Percentiles rank a stretch among this genome's conserved stretches.
Evolutionary conservation across 2,113 vertebrate genomes (phyloP).

Genomic region (Petromus typicus): DNA sequence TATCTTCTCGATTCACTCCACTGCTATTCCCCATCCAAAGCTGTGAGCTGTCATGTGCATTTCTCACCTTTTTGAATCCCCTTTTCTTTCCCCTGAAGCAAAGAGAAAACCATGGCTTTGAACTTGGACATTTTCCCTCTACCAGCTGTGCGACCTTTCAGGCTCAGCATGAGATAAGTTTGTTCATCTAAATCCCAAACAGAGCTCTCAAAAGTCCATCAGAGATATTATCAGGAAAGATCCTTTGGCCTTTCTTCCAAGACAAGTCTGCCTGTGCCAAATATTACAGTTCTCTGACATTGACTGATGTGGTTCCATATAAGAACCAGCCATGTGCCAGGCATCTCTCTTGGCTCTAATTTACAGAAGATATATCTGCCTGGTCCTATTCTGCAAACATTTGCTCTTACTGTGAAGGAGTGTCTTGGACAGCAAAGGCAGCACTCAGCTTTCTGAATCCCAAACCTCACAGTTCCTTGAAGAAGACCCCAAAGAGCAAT

Average conservation of each 20-base stretch:
- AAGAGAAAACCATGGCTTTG: slow-evolving; percentile 34
- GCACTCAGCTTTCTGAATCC: neutral
- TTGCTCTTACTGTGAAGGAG: neutral
- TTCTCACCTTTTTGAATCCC: neutral
- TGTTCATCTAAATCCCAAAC: slow-evolving; percentile 61
- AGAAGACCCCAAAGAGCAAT: neutral
- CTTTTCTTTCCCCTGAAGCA: neutral
- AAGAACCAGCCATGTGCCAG: neutral
- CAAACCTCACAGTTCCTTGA: neutral
- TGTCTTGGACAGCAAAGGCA: neutral
- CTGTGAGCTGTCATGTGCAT: neutral
- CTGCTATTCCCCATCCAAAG: neutral
- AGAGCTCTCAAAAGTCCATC: slow-evolving; percentile 38
- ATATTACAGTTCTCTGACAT: neutral
- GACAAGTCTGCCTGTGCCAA: neutral
- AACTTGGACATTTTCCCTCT: slow-evolving; percentile 40
- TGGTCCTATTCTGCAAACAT: neutral
- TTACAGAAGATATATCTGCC: neutral
- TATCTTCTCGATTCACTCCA: neutral
- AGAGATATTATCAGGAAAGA: neutral
- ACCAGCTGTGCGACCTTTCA: slow-evolving; percentile 51
- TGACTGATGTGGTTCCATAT: neutral
- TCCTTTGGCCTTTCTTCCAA: slow-evolving; percentile 44
- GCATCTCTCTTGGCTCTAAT: no score
- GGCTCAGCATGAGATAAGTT: slow-evolving; percentile 60